A percentile compares a stretch with the other conserved stretches of the same genome.
Evolutionary conservation across 2,888 invertebrate genomes (phyloP).

Genomic region (Dicyrtoma fusca): DNA sequence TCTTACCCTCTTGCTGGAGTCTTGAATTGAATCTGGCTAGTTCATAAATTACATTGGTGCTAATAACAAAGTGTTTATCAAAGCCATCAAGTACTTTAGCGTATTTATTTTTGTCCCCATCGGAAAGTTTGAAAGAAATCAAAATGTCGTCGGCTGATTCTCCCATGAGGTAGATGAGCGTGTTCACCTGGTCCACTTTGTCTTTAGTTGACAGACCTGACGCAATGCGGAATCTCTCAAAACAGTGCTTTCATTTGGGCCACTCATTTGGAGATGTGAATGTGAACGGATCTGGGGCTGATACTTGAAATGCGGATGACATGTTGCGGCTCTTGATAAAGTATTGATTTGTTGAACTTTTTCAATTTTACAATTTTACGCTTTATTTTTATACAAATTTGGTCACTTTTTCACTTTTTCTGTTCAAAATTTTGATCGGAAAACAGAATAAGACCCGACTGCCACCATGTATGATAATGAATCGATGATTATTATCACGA

Average conservation of each 20-base stretch:
- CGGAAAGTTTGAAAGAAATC: slow-evolving; percentile 22
- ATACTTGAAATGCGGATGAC: slow-evolving; percentile 13
- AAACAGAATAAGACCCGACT: too few relatives aligned
- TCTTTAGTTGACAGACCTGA: slow-evolving; percentile 30
- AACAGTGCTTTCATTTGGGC: slow-evolving; percentile 44
- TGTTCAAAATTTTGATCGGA: too few relatives aligned
- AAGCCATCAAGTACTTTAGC: slow-evolving; percentile 38
- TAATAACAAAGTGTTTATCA: slow-evolving; percentile 42
- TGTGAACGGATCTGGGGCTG: slow-evolving; percentile 34
- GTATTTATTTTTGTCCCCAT: slow-evolving; percentile 33
- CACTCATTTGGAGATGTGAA: slow-evolving; percentile 38
- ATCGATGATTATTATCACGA: too few relatives aligned
- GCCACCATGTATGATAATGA: too few relatives aligned
- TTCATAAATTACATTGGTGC: slow-evolving; percentile 45
- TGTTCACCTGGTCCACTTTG: slow-evolving; percentile 39
- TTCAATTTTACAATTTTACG: too few relatives aligned
- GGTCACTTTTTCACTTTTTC: too few relatives aligned
- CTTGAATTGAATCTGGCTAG: slow-evolving; percentile 44
- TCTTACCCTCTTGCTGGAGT: slow-evolving; percentile 38
- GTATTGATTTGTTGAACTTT: too few relatives aligned
- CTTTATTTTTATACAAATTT: too few relatives aligned
- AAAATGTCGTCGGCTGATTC: slow-evolving; percentile 46
- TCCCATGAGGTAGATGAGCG: slow-evolving; percentile 45
- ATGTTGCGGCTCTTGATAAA: too few relatives aligned
- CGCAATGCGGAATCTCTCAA: slow-evolving; percentile 40